phyloP scores from a whole-genome alignment of 2,888 invertebrate genomes.

The Synanthedon andrenaeformis region DNA sequence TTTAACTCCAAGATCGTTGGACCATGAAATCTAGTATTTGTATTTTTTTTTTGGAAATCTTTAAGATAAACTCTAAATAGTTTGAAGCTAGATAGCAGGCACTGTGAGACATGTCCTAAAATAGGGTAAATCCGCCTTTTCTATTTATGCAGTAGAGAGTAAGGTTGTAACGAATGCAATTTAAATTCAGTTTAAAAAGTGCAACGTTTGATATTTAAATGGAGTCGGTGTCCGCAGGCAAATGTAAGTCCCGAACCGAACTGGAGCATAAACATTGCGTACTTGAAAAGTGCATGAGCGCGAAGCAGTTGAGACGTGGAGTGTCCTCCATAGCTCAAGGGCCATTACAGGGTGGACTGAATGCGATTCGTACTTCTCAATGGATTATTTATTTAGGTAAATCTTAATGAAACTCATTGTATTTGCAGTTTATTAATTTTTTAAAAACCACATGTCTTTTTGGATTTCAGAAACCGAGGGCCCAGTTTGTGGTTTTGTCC shows the following conservation, averaged over 20 bases:
- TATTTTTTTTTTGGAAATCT: no score
- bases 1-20: no score
- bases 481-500: no score
- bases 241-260: slow-evolving; percentile 31
- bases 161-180: not conserved
- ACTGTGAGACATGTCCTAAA: no score
- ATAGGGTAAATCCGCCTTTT: no score
- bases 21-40: no score
- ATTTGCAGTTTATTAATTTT: not conserved
- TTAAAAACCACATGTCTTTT: slow-evolving; percentile 7
- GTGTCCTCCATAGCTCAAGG: slow-evolving; percentile 36
- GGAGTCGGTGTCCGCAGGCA: slow-evolving; percentile 21
- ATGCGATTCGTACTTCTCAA: slow-evolving; percentile 7
- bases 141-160: no score
- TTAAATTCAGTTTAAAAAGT: not conserved
- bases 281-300: slow-evolving; percentile 60
- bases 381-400: slow-evolving; percentile 39
- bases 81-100: no score
- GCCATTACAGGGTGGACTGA: slow-evolving; percentile 42
- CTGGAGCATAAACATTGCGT: slow-evolving; percentile 58
- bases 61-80: no score
- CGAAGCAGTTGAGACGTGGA: slow-evolving; percentile 38
- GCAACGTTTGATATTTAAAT: slow-evolving; percentile 22
- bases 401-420: slow-evolving; percentile 25
- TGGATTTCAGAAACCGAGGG: slow-evolving; percentile 7